Base-by-base conservation (phyloP, 2,113 vertebrate genomes). In the Hyperopisus bebe region DNA sequence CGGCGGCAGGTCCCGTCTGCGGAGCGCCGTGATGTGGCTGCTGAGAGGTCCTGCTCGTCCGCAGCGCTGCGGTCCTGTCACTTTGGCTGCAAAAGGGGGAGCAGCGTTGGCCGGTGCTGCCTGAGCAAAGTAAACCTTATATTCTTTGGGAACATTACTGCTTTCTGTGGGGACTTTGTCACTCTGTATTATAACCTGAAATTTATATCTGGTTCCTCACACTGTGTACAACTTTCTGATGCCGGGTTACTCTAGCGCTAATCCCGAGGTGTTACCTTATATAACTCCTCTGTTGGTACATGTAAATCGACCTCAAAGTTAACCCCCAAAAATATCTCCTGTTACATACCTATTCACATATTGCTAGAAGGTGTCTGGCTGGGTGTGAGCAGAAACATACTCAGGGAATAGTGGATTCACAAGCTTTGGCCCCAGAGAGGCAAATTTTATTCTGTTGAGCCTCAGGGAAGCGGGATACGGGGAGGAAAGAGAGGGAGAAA, bases 251-350 rank as follows among this genome's bases (percentile, higher is more conserved):
- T 42, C 1, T 8, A 80, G 35, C 17, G 74, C 35, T 80, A 42
- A 42, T 80, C 74, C 74, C 15, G 1, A 27, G 70, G 70, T 39
- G 35, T 35, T 42, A 6, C 13, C 74, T 80, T 80, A 35, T 80
- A 80, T 80, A 80, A 80, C 13, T 42, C 74, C 15, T 39, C 74
- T 17, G 35, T 42, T 19, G 13, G 74, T 80, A 80, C 74, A 80
- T 42, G 31, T 70, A 70, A 70, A 31, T 70, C 10, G n/a, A 70
- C 31, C 74, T 42, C 74, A 19, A 19, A 80, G 13, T 42, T 80
- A 80, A 80, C 74, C 74, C 74, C 74, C 74, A 80, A 80, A 80
- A 80, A 80, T 80, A 42, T 80, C 74, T 70, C 62, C n/a, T 80
- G 74, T 80, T 80, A 42, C 74, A 42, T 42, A 42, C 35, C 74